Evolutionary conservation across 2,113 vertebrate species (phyloP).

Genomic region (Campylorhamphus procurvoides): DNA sequence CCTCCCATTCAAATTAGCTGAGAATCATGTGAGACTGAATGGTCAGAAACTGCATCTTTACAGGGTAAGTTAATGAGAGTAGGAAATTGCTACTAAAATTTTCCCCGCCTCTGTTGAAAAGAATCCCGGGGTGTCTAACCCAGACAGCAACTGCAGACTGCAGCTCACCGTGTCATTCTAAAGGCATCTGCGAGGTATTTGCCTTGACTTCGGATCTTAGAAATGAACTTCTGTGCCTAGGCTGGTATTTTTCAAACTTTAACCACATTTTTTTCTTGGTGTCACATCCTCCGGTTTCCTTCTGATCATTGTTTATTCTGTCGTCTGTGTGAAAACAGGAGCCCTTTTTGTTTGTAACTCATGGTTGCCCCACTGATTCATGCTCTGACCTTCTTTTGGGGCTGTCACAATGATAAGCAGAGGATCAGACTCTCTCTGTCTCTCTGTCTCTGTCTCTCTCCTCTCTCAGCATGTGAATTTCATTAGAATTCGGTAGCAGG

Average conservation of each 20-base stretch:
- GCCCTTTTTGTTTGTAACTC: constrained; percentile 37
- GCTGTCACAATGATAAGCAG: neutral
- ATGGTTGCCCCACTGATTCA: constrained; percentile 48
- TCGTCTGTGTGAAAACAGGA: constrained; percentile 56
- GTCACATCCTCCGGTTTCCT: constrained; percentile 61
- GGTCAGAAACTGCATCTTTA: neutral
- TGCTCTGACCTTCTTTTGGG: constrained; percentile 43
- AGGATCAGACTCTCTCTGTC: constrained; percentile 1
- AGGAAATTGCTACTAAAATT: constrained; percentile 57
- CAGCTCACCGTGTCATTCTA: constrained; percentile 51
- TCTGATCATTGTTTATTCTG: constrained; percentile 63
- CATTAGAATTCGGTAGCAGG: constrained; percentile 28
- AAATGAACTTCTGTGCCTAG: constrained; percentile 60
- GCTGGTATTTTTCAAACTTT: constrained; percentile 64
- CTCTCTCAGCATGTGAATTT: constrained; percentile 17
- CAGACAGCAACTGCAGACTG: constrained; percentile 64
- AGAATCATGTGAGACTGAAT: neutral
- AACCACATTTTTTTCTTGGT: constrained; percentile 44
- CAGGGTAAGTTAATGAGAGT: neutral
- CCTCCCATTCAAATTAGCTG: constrained; percentile 34
- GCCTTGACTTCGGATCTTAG: constrained; percentile 51
- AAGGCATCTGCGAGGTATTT: constrained; percentile 63
- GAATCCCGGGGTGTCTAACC: constrained; percentile 51
- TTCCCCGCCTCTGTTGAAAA: constrained; percentile 58
- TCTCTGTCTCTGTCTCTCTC: neutral